A percentile compares a stretch with the other conserved stretches of the same genome.
phyloP scores from a whole-genome alignment of 2,888 invertebrate genomes.

The Lamproptera curius region DNA sequence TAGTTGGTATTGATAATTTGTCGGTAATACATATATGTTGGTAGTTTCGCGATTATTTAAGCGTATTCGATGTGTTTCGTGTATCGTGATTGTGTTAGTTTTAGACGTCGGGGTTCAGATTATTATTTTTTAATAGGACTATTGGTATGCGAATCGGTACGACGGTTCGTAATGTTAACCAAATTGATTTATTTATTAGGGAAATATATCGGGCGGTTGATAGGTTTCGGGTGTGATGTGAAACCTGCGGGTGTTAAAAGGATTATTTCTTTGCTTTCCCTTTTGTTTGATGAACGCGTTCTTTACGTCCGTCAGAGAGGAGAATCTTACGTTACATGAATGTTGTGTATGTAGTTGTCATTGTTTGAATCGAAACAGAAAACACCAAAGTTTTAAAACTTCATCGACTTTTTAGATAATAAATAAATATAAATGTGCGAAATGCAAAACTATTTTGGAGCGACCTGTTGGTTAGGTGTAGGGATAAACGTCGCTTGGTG shows the following conservation, averaged over 20 bases:
- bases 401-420: constrained; percentile 77
- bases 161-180: constrained; percentile 32
- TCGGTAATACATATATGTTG: constrained; percentile 57
- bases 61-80: constrained; percentile 69
- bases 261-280: constrained; percentile 12
- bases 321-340: too few species aligned
- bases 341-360: too few species aligned
- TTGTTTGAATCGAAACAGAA: constrained; percentile 61
- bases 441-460: constrained; percentile 67
- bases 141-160: constrained; percentile 32
- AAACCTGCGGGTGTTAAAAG: constrained; percentile 21
- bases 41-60: constrained; percentile 65
- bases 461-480: constrained; percentile 54
- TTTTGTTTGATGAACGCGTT: constrained; percentile 8
- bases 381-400: constrained; percentile 72
- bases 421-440: constrained; percentile 63
- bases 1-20: constrained; percentile 43
- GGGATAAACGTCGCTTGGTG: constrained; percentile 49
- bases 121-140: constrained; percentile 54
- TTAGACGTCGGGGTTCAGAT: constrained; percentile 59
- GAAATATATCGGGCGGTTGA: constrained; percentile 58
- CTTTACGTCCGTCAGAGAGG: constrained; percentile 24
- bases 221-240: constrained; percentile 27
- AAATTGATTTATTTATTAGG: constrained; percentile 74
- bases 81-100: constrained; percentile 56